Evolutionary conservation across 2,888 invertebrate species (phyloP).

Genomic region (Parapristionchus giblindavisi): DNA sequence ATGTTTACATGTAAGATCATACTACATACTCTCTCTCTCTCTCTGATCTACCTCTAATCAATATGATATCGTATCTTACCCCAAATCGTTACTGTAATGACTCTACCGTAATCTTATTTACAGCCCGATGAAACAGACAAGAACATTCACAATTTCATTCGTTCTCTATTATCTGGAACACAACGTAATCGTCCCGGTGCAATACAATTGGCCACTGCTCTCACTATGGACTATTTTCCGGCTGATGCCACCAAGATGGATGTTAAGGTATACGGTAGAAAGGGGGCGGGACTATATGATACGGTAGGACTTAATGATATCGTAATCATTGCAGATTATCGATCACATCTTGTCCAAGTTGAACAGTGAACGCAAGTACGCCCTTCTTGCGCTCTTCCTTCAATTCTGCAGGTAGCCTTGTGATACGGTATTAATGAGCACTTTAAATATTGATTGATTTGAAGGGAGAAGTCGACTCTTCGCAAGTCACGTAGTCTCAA

Average conservation of each 20-base stretch:
- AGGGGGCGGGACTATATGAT: constrained; percentile 24
- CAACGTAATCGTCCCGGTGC: constrained; percentile 29
- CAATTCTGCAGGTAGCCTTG: constrained; percentile 29
- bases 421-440: not conserved
- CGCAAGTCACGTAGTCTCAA: constrained; percentile 25
- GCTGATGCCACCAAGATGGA: not conserved
- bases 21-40: not conserved
- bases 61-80: not conserved
- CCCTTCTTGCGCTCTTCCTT: constrained; percentile 7
- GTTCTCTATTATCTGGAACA: constrained; percentile 3
- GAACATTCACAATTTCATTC: constrained; percentile 20
- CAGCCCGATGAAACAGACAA: too few species aligned
- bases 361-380: constrained; percentile 19
- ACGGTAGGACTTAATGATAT: not conserved
- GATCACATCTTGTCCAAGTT: constrained; percentile 24
- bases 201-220: not conserved
- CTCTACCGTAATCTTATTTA: not conserved
- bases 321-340: constrained; percentile 11
- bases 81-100: not conserved
- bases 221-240: constrained; percentile 11
- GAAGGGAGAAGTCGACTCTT: not conserved
- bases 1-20: not conserved
- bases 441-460: not conserved
- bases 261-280: too few species aligned
- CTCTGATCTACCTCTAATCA: not conserved